phyloP scores from a whole-genome alignment of 2,113 vertebrate genomes.

The Theristicus caerulescens region DNA sequence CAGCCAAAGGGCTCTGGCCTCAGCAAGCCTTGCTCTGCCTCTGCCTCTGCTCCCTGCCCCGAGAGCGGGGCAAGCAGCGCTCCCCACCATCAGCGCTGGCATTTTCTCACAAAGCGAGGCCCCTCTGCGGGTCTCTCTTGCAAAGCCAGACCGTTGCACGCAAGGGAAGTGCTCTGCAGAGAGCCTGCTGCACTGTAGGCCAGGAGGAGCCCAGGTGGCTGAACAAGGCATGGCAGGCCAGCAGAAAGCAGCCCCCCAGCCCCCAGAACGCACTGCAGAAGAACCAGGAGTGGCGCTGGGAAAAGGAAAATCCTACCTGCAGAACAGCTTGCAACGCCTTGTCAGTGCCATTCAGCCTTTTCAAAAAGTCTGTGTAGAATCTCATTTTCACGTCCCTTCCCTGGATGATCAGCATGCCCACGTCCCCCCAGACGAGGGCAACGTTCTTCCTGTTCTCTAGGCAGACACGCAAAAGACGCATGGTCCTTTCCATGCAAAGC shows the following conservation, averaged over 20 bases:
- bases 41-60: too few species aligned
- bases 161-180: neutral
- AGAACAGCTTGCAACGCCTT: neutral
- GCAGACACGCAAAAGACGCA: too few species aligned
- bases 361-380: too few species aligned
- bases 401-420: too few species aligned
- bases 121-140: neutral
- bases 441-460: too few species aligned
- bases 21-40: neutral
- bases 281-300: neutral
- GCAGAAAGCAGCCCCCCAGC: neutral
- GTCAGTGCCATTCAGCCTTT: too few species aligned
- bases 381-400: too few species aligned
- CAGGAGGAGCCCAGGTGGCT: neutral
- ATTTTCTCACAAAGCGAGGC: neutral
- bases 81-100: too few species aligned
- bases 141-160: neutral
- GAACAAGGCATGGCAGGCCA: neutral
- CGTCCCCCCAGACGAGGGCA: too few species aligned
- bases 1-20: neutral
- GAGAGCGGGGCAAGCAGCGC: too few species aligned
- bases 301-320: neutral
- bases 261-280: neutral
- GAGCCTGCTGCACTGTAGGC: neutral
- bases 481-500: too few species aligned